phyloP scores from a whole-genome alignment of 37 sponge, comb jelly and placozoan species.

The Aplysina aerophoba region DNA sequence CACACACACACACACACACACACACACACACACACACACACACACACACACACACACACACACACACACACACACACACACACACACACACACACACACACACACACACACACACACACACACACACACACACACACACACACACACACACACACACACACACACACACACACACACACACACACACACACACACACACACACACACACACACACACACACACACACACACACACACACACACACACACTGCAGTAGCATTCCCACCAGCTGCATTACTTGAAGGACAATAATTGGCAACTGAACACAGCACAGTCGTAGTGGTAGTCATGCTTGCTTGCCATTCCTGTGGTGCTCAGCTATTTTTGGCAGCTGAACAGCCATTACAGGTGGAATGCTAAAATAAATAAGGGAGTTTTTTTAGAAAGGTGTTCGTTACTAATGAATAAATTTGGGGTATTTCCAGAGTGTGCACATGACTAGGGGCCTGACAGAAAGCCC shows the following conservation, averaged over 20 bases:
- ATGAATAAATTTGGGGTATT: too few relatives aligned
- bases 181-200: constrained; percentile 30
- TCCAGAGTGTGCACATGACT: too few relatives aligned
- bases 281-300: neutral
- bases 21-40: constrained; percentile 37
- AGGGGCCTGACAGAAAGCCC: too few relatives aligned
- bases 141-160: too few relatives aligned
- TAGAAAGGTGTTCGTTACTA: too few relatives aligned
- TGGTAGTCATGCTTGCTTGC: neutral
- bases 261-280: neutral
- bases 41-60: constrained; percentile 19
- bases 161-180: too few relatives aligned
- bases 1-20: constrained; percentile 31
- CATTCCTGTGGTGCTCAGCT: too few relatives aligned
- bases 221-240: constrained; percentile 28
- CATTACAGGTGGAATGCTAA: too few relatives aligned
- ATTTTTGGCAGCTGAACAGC: too few relatives aligned
- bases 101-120: constrained; percentile 30
- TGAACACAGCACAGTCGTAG: neutral
- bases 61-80: neutral
- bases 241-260: constrained; percentile 1
- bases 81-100: constrained; percentile 19
- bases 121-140: too few relatives aligned
- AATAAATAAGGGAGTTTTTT: too few relatives aligned
- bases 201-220: constrained; percentile 30